A percentile compares a stretch with the other conserved stretches of the same genome.
Conservation (phyloP, 2,888 invertebrate species). For the Nomada fabriciana region DNA sequence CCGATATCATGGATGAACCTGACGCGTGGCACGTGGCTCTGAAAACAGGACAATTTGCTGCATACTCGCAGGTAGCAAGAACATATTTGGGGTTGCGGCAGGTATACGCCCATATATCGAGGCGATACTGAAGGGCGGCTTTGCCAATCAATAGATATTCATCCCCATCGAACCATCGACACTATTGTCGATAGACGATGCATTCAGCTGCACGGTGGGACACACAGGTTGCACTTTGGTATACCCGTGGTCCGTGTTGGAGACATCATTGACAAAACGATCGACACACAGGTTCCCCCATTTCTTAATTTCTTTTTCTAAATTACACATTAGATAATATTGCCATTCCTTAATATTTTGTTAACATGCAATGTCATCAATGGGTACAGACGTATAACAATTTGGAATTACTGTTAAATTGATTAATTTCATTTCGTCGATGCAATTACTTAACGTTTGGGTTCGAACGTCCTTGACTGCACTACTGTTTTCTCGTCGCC, state of each 20-base stretch:
- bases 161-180: conserved; percentile 80
- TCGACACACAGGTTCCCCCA: conserved; percentile 31
- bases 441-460: not conserved
- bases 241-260: conserved; percentile 24
- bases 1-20: conserved; percentile 70
- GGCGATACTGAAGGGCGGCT: conserved; percentile 74
- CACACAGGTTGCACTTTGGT: conserved; percentile 79
- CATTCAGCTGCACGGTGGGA: conserved; percentile 77
- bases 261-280: conserved; percentile 28
- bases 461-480: not conserved
- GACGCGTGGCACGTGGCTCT: conserved; percentile 77
- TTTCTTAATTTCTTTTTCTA: not conserved
- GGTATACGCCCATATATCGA: conserved; percentile 75
- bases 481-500: not conserved
- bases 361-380: too few species aligned
- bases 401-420: not conserved
- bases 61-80: conserved; percentile 67
- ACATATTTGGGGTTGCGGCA: conserved; percentile 71
- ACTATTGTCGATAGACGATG: conserved; percentile 78
- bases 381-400: too few species aligned
- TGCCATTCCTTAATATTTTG: too few species aligned
- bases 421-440: not conserved
- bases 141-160: conserved; percentile 83
- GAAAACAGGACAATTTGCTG: conserved; percentile 72
- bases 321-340: not conserved